These are phyloP conservation scores for Hippocampus barbouri DNA, from an alignment of 2,113 vertebrate genomes.

Conservation along the genomic window DNA sequence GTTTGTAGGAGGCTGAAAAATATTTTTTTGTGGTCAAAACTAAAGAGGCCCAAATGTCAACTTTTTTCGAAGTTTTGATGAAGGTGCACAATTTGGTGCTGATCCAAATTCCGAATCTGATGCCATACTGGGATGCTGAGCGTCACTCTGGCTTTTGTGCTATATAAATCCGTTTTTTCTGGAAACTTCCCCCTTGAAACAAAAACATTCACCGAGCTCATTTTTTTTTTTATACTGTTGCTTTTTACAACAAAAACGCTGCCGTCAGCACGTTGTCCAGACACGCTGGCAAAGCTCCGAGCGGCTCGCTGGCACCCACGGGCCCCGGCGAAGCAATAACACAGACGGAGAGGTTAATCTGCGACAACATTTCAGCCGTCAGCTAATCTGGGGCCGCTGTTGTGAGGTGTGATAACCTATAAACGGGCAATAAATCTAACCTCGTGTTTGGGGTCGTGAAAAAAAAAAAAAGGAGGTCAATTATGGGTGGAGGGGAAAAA, in stretches of 20 bases:
- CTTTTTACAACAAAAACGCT: constrained; percentile 35
- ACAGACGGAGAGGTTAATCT: constrained; percentile 29
- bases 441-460: not conserved
- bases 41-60: too few relatives aligned
- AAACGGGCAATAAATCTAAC: constrained; percentile 16
- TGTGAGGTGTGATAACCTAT: constrained; percentile 16
- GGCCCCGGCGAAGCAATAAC: constrained; percentile 21
- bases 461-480: not conserved
- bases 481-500: not conserved
- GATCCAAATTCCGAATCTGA: not conserved
- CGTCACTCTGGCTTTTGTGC: constrained; percentile 18
- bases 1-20: too few relatives aligned
- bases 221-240: constrained; percentile 29
- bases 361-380: constrained; percentile 35
- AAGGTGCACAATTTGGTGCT: not conserved
- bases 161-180: constrained; percentile 25
- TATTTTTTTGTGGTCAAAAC: too few relatives aligned
- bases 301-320: constrained; percentile 9
- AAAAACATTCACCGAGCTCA: constrained; percentile 36
- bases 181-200: constrained; percentile 41
- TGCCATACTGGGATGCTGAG: not conserved
- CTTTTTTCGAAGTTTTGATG: not conserved
- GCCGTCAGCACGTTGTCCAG: constrained; percentile 38
- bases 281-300: constrained; percentile 18
- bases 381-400: constrained; percentile 5